Base-by-base conservation (phyloP, 2,113 vertebrate genomes). In the Harpagus bidentatus region DNA sequence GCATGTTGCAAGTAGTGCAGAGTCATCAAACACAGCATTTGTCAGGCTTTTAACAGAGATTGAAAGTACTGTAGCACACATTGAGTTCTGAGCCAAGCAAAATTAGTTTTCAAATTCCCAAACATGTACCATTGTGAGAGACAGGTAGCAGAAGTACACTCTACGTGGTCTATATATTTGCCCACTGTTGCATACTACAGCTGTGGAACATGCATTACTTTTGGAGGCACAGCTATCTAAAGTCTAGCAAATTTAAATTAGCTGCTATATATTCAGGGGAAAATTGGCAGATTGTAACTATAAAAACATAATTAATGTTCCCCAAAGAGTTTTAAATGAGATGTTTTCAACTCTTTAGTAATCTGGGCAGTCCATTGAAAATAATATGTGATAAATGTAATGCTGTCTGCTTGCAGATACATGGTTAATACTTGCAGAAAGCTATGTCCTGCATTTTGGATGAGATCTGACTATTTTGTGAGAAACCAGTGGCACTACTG, bases 211-310 rank as follows among this genome's bases (percentile, higher is more conserved):
- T 40, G 25, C 21, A 22, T 71, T 84, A 65, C 71, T 78, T 78
- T 95, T 61, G 23, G 58, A 85, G 31, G 52, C 48, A 87, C 25
- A 85, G 65, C 48, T 94, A 95, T 85, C 70, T 95, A 26, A 82
- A 91, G 40, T 79, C 81, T 76, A 80, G 53, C 45, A 95, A 94
- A 91, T 91, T 91, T 79, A 93, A 96, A 97, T 95, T 61, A 80
- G 25, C 74, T 95, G 40, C 29, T 89, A 62, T 79, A 42, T 74
- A 80, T 90, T 95, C 77, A 91, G 5, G 1, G 55, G 32, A 94
- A 96, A 94, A 86, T 52, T 87, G 79, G n/a, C 50, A 97, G 78
- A 88, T 77, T 6, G 2, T 47, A 92, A 90, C 82, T 83, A 81
- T 88, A 73, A 95, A 95, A 92, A 86, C 1, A 22, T 73, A 90